A percentile compares a stretch with the other conserved stretches of the same genome.
phyloP scores from a whole-genome alignment of 2,797 vertebrate genomes.

The Phrynocephalus vlangalii region DNA sequence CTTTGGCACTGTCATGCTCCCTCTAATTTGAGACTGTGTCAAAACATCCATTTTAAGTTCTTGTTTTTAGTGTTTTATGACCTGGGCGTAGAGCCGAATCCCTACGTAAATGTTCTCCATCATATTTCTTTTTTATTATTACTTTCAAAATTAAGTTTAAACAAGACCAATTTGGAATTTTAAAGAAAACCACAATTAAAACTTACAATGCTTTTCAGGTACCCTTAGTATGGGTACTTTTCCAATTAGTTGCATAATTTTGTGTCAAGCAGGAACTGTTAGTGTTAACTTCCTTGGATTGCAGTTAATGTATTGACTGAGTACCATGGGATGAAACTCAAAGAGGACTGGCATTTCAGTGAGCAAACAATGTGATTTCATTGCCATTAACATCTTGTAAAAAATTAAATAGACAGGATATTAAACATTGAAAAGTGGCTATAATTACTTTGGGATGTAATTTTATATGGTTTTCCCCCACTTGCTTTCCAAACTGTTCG shows the following conservation, averaged over 20 bases:
- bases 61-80: slow-evolving; percentile 37
- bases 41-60: slow-evolving; percentile 36
- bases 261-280: slow-evolving; percentile 20
- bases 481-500: background rate
- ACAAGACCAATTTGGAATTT: slow-evolving; percentile 19
- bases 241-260: background rate
- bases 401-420: slow-evolving; percentile 33
- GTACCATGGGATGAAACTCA: slow-evolving; percentile 31
- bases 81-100: slow-evolving; percentile 6
- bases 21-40: slow-evolving; percentile 41
- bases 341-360: slow-evolving; percentile 27
- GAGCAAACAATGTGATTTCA: slow-evolving; percentile 32
- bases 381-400: slow-evolving; percentile 41
- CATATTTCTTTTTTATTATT: background rate
- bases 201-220: background rate
- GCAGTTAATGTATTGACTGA: background rate
- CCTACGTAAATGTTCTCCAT: background rate
- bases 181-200: background rate
- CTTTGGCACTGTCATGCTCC: slow-evolving; percentile 52
- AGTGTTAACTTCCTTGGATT: slow-evolving; percentile 1
- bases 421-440: slow-evolving; percentile 35
- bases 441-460: slow-evolving; percentile 16
- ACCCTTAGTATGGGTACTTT: background rate
- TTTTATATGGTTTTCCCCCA: slow-evolving; percentile 11
- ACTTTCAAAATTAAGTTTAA: slow-evolving; percentile 29